Conservation (phyloP, 2,888 invertebrate species). For the Lithophane semibrunnea region DNA sequence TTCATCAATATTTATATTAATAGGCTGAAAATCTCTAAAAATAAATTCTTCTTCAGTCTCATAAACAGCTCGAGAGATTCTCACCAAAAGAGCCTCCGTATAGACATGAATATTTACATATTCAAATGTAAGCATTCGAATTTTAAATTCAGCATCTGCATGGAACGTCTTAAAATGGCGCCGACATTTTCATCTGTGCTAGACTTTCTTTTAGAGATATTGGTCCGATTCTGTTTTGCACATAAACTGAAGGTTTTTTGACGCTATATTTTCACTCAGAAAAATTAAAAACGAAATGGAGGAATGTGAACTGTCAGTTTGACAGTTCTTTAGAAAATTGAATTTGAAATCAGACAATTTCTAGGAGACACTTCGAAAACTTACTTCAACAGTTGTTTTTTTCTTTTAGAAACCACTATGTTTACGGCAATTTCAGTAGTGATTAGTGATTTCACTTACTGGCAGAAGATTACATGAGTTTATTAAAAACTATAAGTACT, state of each 20-base stretch:
- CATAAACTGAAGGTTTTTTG: background rate
- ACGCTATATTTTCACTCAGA: background rate
- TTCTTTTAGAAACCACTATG: too few species aligned
- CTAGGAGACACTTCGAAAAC: background rate
- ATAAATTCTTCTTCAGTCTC: constrained; percentile 17
- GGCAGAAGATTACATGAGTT: background rate
- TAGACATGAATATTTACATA: constrained; percentile 64
- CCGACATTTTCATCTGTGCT: constrained; percentile 40
- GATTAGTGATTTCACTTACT: background rate
- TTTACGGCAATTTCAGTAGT: background rate
- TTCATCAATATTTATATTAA: constrained; percentile 9
- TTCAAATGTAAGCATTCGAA: constrained; percentile 66
- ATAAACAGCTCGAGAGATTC: constrained; percentile 40
- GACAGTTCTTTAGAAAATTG: background rate
- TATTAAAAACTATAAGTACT: too few species aligned
- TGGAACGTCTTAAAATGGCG: constrained; percentile 50
- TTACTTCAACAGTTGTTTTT: accelerated
- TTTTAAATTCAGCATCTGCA: constrained; percentile 63
- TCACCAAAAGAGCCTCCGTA: constrained; percentile 42
- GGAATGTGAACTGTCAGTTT: background rate
- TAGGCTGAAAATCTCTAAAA: background rate
- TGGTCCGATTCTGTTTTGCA: constrained; percentile 9
- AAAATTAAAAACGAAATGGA: background rate
- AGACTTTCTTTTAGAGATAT: constrained; percentile 34
- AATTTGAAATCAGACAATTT: background rate